Evolutionary conservation across 2,888 invertebrate species (phyloP).

Genomic region (Dynastes maya): DNA sequence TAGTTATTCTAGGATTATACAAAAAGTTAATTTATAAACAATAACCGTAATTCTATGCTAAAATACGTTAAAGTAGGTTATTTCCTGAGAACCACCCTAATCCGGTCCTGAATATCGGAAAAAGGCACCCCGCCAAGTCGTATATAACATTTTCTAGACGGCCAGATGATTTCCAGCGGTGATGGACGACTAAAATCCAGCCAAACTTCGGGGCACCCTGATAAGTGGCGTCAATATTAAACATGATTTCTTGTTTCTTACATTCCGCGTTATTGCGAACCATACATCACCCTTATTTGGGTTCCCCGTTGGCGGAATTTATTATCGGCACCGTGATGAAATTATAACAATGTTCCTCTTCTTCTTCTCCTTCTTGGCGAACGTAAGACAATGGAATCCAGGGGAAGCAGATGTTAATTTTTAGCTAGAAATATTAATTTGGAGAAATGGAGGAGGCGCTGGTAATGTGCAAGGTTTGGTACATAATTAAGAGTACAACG

Average conservation of each 20-base stretch:
- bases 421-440: constrained; percentile 41
- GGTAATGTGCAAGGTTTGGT: neutral
- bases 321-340: constrained; percentile 55
- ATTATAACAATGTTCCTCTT: constrained; percentile 40
- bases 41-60: too few species aligned
- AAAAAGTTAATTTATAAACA: neutral
- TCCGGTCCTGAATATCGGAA: constrained; percentile 56
- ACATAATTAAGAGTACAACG: constrained; percentile 4
- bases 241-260: constrained; percentile 70
- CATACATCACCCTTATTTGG: constrained; percentile 67
- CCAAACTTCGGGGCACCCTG: constrained; percentile 62
- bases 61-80: neutral
- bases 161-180: constrained; percentile 68
- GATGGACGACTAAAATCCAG: constrained; percentile 70
- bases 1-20: too few species aligned
- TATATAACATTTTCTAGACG: constrained; percentile 68
- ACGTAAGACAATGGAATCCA: neutral
- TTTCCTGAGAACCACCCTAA: neutral
- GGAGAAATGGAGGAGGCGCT: constrained; percentile 27
- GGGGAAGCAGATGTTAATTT: constrained; percentile 7
- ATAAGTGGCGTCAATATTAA: constrained; percentile 69
- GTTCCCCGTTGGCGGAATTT: constrained; percentile 64
- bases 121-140: constrained; percentile 61
- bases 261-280: constrained; percentile 67
- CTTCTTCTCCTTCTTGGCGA: neutral